Percentiles rank a stretch among this genome's conserved stretches.
Conservation (phyloP, 2,888 invertebrate species). For the Therioaphis trifolii region DNA sequence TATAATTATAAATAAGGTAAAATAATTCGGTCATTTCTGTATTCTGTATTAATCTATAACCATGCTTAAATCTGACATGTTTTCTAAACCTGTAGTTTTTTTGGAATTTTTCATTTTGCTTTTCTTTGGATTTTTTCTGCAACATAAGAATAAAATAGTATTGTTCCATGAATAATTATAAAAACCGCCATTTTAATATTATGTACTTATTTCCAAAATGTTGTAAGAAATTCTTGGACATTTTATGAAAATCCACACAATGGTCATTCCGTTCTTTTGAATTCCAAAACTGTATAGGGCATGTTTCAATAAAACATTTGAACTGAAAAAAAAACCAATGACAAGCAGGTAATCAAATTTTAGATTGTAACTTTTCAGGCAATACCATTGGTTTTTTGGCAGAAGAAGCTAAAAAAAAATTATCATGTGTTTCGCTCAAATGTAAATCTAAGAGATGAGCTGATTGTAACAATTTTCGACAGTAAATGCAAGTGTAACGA, state of each 20-base stretch:
- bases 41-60: slow-evolving; percentile 33
- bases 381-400: slow-evolving; percentile 47
- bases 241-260: slow-evolving; percentile 41
- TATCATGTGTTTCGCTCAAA: slow-evolving; percentile 50
- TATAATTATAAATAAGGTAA: no score
- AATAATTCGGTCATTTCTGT: no score
- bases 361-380: not conserved
- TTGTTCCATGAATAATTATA: not conserved
- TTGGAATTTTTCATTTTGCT: not conserved
- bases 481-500: slow-evolving; percentile 51
- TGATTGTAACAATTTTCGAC: slow-evolving; percentile 48
- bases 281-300: slow-evolving; percentile 42
- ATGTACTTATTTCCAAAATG: slow-evolving; percentile 38
- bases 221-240: slow-evolving; percentile 13
- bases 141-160: not conserved
- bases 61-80: slow-evolving; percentile 30
- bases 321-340: slow-evolving; percentile 24
- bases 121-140: slow-evolving; percentile 36
- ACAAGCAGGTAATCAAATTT: not conserved
- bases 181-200: not conserved
- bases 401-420: slow-evolving; percentile 37
- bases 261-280: slow-evolving; percentile 14
- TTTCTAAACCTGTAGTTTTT: slow-evolving; percentile 15
- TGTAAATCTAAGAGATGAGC: slow-evolving; percentile 56
- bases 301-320: slow-evolving; percentile 48